These are phyloP conservation scores for Conus betulinus DNA, from an alignment of 1,140 invertebrate genomes.

Conservation along the genomic window DNA sequence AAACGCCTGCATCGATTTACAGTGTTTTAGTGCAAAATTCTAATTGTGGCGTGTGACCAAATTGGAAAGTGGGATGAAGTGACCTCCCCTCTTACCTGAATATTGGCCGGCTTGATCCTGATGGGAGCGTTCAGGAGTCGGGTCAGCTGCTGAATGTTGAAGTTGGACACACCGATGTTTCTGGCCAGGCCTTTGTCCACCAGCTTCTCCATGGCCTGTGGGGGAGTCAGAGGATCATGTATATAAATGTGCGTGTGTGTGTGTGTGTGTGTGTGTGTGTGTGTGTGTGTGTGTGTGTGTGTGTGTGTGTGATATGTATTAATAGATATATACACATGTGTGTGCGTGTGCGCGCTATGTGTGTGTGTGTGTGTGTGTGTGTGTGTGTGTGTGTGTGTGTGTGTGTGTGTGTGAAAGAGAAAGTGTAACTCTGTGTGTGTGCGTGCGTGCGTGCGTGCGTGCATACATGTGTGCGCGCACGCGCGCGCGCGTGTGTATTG, in stretches of 20 bases:
- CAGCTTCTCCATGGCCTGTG: conserved; percentile 86
- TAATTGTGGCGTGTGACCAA: too few relatives aligned
- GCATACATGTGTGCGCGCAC: neutral
- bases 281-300: conserved; percentile 5
- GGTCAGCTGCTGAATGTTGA: conserved; percentile 89
- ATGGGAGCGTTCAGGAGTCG: conserved; percentile 81
- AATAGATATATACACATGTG: too few relatives aligned
- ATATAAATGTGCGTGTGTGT: neutral
- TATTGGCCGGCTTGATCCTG: conserved; percentile 86
- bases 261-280: neutral
- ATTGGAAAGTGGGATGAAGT: too few relatives aligned
- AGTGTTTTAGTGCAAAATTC: too few relatives aligned
- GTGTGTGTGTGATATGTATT: neutral
- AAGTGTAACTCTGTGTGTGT: neutral
- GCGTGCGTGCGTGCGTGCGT: neutral
- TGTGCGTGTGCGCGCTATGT: too few relatives aligned
- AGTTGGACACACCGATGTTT: conserved; percentile 93
- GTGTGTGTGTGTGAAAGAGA: too few relatives aligned
- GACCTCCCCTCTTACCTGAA: conserved; percentile 79
- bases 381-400: too few relatives aligned
- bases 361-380: too few relatives aligned
- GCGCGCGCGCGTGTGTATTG: neutral
- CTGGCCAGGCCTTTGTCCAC: conserved; percentile 83
- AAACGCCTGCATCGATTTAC: neutral
- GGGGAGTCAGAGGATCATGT: neutral